Conservation (phyloP, 2,113 vertebrate species). For the Thymallus thymallus region DNA sequence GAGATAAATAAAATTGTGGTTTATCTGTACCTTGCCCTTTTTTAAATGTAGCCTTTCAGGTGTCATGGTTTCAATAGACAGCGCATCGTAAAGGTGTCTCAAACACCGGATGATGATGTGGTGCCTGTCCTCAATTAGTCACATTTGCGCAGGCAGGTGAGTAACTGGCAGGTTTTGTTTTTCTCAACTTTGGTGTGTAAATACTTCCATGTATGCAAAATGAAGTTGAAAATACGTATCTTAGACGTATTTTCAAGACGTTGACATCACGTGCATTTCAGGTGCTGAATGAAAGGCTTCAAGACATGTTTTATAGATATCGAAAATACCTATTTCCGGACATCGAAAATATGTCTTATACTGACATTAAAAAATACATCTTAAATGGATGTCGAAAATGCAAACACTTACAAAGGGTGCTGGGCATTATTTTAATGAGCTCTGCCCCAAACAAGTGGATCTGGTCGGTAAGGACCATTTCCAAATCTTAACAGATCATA, state of each 20-base stretch:
- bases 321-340: too few relatives aligned
- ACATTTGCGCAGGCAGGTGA: not conserved
- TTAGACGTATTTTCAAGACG: too few relatives aligned
- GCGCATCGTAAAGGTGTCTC: not conserved
- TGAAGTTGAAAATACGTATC: too few relatives aligned
- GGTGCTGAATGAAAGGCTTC: not conserved
- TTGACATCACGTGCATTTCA: not conserved
- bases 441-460: too few relatives aligned
- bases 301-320: not conserved
- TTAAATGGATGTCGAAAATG: too few relatives aligned
- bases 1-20: conserved; percentile 31
- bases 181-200: not conserved
- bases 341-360: too few relatives aligned
- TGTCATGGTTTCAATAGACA: not conserved
- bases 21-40: not conserved
- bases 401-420: too few relatives aligned
- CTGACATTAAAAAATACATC: too few relatives aligned
- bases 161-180: not conserved
- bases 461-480: too few relatives aligned
- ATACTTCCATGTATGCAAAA: not conserved
- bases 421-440: too few relatives aligned
- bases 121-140: not conserved
- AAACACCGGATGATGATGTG: not conserved
- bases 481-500: too few relatives aligned
- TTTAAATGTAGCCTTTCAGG: not conserved